Evolutionary conservation across 2,113 vertebrate genomes (phyloP).

Genomic region (Orthochromis indermauri): DNA sequence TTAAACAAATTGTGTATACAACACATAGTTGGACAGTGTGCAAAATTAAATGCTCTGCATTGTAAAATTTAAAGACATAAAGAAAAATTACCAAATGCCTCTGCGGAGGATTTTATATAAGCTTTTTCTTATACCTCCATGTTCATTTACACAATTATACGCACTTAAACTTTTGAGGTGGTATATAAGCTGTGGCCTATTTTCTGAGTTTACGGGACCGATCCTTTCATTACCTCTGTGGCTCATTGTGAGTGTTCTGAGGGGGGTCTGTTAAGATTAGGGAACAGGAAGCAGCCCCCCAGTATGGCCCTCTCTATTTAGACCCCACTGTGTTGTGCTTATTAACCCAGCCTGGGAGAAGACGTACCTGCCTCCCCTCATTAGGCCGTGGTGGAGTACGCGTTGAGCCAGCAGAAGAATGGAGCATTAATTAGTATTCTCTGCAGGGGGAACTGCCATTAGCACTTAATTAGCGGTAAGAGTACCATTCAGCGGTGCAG

Average conservation of each 20-base stretch:
- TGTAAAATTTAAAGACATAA: not conserved
- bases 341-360: constrained; percentile 69
- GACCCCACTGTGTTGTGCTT: constrained; percentile 63
- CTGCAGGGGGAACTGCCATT: constrained; percentile 72
- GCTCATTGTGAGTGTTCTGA: constrained; percentile 52
- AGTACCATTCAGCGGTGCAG: constrained; percentile 63
- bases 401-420: constrained; percentile 63
- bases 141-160: not conserved
- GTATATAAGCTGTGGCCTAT: constrained; percentile 17
- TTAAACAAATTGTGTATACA: not conserved
- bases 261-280: constrained; percentile 59
- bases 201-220: constrained; percentile 34
- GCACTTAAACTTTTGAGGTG: not conserved
- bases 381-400: constrained; percentile 70
- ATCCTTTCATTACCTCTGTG: constrained; percentile 49
- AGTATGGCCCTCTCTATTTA: constrained; percentile 51
- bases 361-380: constrained; percentile 74
- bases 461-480: constrained; percentile 76
- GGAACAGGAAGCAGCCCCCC: constrained; percentile 68
- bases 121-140: not conserved
- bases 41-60: not conserved
- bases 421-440: constrained; percentile 76
- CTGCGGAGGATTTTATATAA: not conserved
- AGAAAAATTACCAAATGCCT: not conserved
- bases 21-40: not conserved